Evolutionary conservation across 2,888 invertebrate genomes (phyloP), one percentile per base, ranked within the genome.

Genomic region (Ormia ochracea): DNA sequence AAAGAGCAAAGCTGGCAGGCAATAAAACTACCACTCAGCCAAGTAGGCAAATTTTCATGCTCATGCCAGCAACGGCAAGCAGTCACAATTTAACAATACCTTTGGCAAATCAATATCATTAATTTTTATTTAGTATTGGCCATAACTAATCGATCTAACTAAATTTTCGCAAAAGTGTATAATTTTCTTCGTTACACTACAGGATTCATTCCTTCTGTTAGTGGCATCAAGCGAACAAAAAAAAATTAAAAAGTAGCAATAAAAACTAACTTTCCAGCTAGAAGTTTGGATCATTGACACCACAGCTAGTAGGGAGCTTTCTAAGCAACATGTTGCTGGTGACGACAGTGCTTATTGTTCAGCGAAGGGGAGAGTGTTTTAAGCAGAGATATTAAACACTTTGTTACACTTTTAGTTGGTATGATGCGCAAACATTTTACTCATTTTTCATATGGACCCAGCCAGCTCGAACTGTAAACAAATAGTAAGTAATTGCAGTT

Each of bases 91-190:
- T 69, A 69, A 76, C 76, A 76, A 76, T 76, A 76, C 76, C 76
- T 75, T 70, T 69, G 59, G 75, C 65, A 66, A 72, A 66, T 80
- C 66, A 66, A 80, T 72, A 75, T 33, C 61, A 80, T 56, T 66
- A 66, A 72, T 75, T 72, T 80, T 72, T 61, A 75, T 75, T 75
- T 45, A 33, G 54, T 75, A 80, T 72, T 65, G 61, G 72, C 75
- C 75, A 61, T 72, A 75, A 80, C 68, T 73, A 72, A 76, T 76
- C 63, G 78, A 61, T 72, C 68, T 63, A 69, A 56, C 58, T 59
- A 65, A 75, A 69, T 75, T 59, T 66, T 61, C 19, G 31, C 1
- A 69, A 69, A 69, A 58, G n/a, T 33, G 36, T 61, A 48, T 17
- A 45, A 54, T 61, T 61, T 76, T 31, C 2, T 52, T 28, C 2